Evolutionary conservation across 2,113 vertebrate genomes (phyloP), one percentile per base, ranked within the genome.

Genomic region (Limnothrissa miodon): DNA sequence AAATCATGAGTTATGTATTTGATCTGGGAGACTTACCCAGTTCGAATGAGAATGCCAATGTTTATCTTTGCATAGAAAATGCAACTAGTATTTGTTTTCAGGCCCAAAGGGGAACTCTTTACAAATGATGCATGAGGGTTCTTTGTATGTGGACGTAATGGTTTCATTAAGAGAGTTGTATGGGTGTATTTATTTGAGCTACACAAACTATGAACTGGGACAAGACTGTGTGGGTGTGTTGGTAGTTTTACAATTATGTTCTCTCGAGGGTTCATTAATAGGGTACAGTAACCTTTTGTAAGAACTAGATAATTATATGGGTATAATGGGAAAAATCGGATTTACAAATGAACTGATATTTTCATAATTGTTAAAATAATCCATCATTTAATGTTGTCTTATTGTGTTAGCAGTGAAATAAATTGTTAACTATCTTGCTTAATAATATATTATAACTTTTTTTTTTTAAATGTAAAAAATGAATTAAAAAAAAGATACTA

Each of bases 311-410:
- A 74, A 74, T 74, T 3, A 36, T 1, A 36, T 74, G 29, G 33
- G 15, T 15, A 74, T 33, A 29, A 7, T 70, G 62, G 0, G 15
- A 29, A 4, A 15, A 33, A 13, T 70, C 13, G 62, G 62, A 23
- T 23, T 62, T 23, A 62, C 11, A 1, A 70, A 70, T 33, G 8
- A 13, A 62, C 2, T 29, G 36, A 29, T 29, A 25, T 25, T 29
- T 74, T 36, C 66, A 36, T 36, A 36, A 29, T 74, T 33, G 66
- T 74, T 74, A 74, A 74, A 36, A n/a, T 74, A 74, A 74, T 74
- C 66, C 29, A 15, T 74, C 29, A 74, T 74, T 36, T 17, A 11
- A 74, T 74, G 13, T 17, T 36, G 66, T 36, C 1, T 11, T 13
- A 74, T 5, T 74, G 66, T 17, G 25, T 74, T 74, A 36, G 29